Percentiles rank a stretch among this genome's conserved stretches.
Conservation (phyloP, 2,888 invertebrate species). For the Oscheius myriophilus region DNA sequence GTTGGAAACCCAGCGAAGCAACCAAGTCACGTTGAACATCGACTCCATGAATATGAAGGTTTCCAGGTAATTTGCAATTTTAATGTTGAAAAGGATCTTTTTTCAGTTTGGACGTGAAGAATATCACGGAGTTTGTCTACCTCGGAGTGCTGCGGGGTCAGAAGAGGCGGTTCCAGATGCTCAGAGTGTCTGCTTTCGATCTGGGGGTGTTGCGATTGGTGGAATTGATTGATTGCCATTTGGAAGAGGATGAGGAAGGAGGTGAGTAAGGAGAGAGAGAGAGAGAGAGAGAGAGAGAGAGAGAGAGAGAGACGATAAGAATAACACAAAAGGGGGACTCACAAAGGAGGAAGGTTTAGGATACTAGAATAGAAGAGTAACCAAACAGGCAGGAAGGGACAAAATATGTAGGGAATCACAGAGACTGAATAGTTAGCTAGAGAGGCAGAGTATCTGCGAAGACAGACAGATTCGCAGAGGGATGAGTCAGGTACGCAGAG, state of each 20-base stretch:
- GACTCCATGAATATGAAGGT: slow-evolving; percentile 21
- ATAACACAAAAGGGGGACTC: not conserved
- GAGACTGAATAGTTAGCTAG: too few species aligned
- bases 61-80: slow-evolving; percentile 13
- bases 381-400: too few species aligned
- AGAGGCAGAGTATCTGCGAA: too few species aligned
- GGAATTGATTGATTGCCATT: slow-evolving; percentile 4
- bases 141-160: slow-evolving; percentile 11
- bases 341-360: too few species aligned
- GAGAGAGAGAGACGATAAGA: not conserved
- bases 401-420: too few species aligned
- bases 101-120: slow-evolving; percentile 24
- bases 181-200: slow-evolving; percentile 13
- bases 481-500: too few species aligned
- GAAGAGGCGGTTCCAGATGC: slow-evolving; percentile 12
- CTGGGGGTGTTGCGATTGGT: slow-evolving; percentile 23
- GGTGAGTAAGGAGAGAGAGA: not conserved
- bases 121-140: slow-evolving; percentile 27
- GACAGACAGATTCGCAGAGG: too few species aligned
- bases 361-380: too few species aligned
- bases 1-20: slow-evolving; percentile 14
- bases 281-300: slow-evolving; percentile 10
- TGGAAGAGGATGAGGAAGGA: slow-evolving; percentile 7
- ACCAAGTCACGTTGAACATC: slow-evolving; percentile 25
- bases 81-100: slow-evolving; percentile 1